Evolutionary conservation across 2,888 invertebrate species (phyloP), one percentile per base, ranked within the genome.

Genomic region (Dusona sp.): DNA sequence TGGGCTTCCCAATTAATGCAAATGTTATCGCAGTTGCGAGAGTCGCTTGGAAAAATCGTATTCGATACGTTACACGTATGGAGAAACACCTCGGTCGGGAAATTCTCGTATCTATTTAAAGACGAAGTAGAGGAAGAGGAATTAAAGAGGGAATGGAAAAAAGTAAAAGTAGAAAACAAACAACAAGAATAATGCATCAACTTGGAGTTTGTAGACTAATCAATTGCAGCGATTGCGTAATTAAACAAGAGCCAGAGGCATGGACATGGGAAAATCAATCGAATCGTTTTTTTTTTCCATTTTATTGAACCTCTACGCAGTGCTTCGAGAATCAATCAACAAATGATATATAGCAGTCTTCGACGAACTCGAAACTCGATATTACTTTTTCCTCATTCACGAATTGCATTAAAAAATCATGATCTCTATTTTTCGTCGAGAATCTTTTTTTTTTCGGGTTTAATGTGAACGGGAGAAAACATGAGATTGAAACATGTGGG

Each of bases 191-290:
- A n/a, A 22, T n/a, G 9, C 25, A 2, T 57, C 57, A 25, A 25
- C 13, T 61, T 48, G 7, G 25, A 22, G 11, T 48, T 36, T 29
- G 61, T 29, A 54, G 45, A 54, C 36, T 80, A 29, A 25, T 81
- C n/a, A 77, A 80, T 79, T 25, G 70, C 68, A 16, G 9, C 7
- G 67, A 70, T 68, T 79, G 79, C 57, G 79, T 65, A 83, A 83
- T 79, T 61, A 42, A 29, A n/a, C n/a, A n/a, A 67, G n/a, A 48
- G 2, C 3, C 13, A 57, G n/a, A n/a, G 45, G 61, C 9, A 29
- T 25, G 73, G 9, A n/a, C n/a, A n/a, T n/a, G n/a, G 22, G 38
- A 45, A 42, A 73, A 67, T 68, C 82, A 74, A 82, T 85, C 68
- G 61, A 82, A 70, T 70, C 48, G 33, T 33, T 33, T 33, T 64